Evolutionary conservation across 2,113 vertebrate species (phyloP).

Genomic region (Onychorhynchus coronatus): DNA sequence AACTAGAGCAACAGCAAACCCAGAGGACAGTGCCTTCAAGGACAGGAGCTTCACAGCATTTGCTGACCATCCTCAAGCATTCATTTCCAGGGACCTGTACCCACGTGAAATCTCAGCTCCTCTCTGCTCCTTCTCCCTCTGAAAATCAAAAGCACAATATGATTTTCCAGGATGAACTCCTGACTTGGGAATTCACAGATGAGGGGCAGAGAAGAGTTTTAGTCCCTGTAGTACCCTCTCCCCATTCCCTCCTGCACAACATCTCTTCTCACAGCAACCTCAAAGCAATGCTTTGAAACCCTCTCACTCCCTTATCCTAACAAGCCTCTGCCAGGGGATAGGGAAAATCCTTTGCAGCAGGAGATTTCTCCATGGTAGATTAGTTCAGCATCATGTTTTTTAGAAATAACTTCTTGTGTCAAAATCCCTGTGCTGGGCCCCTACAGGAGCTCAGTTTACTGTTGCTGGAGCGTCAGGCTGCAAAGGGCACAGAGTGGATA

Average conservation of each 20-base stretch:
- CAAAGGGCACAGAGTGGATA: background rate
- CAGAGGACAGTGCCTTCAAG: background rate
- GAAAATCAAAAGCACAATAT: background rate
- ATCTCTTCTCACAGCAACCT: background rate
- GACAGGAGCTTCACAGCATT: background rate
- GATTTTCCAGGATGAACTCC: background rate
- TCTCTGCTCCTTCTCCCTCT: background rate
- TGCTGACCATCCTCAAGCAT: background rate
- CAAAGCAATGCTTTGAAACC: background rate
- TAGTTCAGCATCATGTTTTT: background rate
- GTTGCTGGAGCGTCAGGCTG: background rate
- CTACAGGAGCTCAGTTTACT: background rate
- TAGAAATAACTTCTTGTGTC: background rate
- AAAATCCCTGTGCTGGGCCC: conserved; percentile 5
- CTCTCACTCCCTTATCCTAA: background rate
- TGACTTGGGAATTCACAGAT: background rate
- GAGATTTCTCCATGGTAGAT: background rate
- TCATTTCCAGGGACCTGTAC: background rate
- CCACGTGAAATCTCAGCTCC: background rate
- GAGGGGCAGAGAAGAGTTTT: background rate
- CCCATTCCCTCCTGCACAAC: background rate
- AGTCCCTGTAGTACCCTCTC: background rate
- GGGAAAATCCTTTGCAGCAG: background rate
- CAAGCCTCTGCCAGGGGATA: background rate
- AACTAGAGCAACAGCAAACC: background rate